Base-by-base conservation (phyloP, 2,888 invertebrate species). In the Noctua janthina region DNA sequence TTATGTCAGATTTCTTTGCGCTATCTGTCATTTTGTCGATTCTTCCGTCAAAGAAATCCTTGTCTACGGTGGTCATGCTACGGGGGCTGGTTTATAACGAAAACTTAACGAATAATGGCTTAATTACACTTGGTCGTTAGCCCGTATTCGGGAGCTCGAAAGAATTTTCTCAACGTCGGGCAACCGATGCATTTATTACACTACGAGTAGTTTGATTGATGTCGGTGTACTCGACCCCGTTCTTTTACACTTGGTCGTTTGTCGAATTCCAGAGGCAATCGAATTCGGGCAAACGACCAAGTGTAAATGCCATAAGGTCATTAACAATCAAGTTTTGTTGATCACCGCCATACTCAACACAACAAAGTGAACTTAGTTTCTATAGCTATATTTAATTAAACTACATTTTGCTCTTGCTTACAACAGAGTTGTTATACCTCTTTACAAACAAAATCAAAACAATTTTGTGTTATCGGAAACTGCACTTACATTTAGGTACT, bases 401-500 rank as follows among this genome's bases (percentile, higher is more conserved):
- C 62, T 35, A 49, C 17, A 56, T 35, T 17, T 15, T 5, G 49
- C 11, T 20, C 6, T 54, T 17, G 4, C 3, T 5, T 39, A 43
- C 29, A 51, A n/a, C 4, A 15, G 15, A n/a, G 2, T 49, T 46
- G 0, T 62, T 76, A 23, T 15, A 17, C 11, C 2, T 64, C 23
- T 39, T 15, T 6, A 51, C 1, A 70, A 74, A 67, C 20, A 8
- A 64, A 15, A 68, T 49, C 49, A 46, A 23, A 75, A 72, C n/a
- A 49, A 62, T 71, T 23, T 29, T 4, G 29, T 49, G 66, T 15
- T 56, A 56, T 43, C 62, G 10, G n/a, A 66, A 68, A 77, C 74
- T 77, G 46, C 77, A 74, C 85, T 81, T 76, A 72, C 15, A 51
- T 51, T 39, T n/a, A 70, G 10, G 15, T 73, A 70, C 43, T 73